Evolutionary conservation across 1,140 invertebrate genomes (phyloP), one percentile per base, ranked within the genome.

Genomic region (Apis laboriosa): DNA sequence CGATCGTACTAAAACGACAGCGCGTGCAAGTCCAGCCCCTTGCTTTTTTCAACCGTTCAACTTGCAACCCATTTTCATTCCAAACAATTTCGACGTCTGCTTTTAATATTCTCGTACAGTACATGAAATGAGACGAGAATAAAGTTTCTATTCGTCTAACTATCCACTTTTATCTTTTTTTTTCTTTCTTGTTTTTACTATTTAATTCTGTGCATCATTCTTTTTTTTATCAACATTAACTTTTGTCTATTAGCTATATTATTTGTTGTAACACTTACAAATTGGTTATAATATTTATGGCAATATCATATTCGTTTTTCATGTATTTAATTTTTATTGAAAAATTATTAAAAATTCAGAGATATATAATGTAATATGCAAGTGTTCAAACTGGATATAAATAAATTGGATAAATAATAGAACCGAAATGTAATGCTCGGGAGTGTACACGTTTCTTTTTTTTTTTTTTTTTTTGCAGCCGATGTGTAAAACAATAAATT

Each of bases 61-160:
- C 67, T 73, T 77, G 58, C 80, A 86, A 87, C 85, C 81, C 81
- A 87, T 80, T 86, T 87, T 86, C 49, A 73, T 86, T 72, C 85
- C 76, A 71, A 56, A 84, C 86, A 86, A 87, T 86, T 87, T 87
- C 85, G 81, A 84, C 85, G 72, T 66, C 73, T 80, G 85, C 77
- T 87, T 84, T 87, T 86, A 76, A 86, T 80, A 77, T 86, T 80
- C 56, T 55, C 72, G 56, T 56, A 60, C n/a, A 9, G 34, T 24
- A 51, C 43, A 34, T 63, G 61, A 86, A 70, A 82, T 58, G 60
- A 77, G 66, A 63, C 60, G 21, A 11, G 9, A 19, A 11, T 49
- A 8, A 28, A 8, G 34, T 61, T 63, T 61, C 60, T 43, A 11
- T n/a, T 8, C 34, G 19, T 34, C 34, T 12, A 4, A 21, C 4